These are phyloP conservation scores for Lophius americanus DNA, from an alignment of 2,797 vertebrate genomes.

Conservation along the genomic window DNA sequence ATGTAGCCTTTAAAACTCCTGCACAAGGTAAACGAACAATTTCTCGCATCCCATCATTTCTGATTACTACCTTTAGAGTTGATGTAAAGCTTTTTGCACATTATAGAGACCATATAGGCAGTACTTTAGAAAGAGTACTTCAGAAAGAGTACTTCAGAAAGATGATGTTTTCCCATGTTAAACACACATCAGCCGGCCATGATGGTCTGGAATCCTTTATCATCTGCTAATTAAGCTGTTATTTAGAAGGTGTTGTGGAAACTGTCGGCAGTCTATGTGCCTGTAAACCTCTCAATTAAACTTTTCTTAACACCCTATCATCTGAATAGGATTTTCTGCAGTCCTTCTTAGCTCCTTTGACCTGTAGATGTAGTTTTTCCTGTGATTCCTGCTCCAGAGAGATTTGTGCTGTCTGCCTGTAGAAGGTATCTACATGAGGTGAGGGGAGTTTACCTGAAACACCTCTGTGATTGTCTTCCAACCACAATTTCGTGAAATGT, in stretches of 20 bases:
- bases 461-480: constrained; percentile 2
- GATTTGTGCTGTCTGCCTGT: background rate
- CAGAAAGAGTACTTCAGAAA: constrained; percentile 29
- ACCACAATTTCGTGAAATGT: background rate
- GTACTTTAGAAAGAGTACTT: constrained; percentile 21
- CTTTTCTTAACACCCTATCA: background rate
- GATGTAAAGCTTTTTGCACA: constrained; percentile 28
- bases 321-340: constrained; percentile 11
- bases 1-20: constrained; percentile 14
- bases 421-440: background rate
- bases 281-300: constrained; percentile 10
- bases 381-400: background rate
- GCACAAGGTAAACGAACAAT: constrained; percentile 10
- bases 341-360: background rate
- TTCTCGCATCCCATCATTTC: constrained; percentile 7
- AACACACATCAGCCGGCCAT: constrained; percentile 12
- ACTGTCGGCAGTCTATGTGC: constrained; percentile 10
- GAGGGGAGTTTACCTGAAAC: background rate
- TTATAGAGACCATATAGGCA: constrained; percentile 19
- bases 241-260: constrained; percentile 35
- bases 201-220: constrained; percentile 10
- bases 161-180: constrained; percentile 18
- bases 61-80: constrained; percentile 19
- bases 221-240: constrained; percentile 51
- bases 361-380: constrained; percentile 6